Percentiles rank a stretch among this genome's conserved stretches.
phyloP scores from a whole-genome alignment of 2,888 invertebrate species.

The Callyntrura guangdongensis region DNA sequence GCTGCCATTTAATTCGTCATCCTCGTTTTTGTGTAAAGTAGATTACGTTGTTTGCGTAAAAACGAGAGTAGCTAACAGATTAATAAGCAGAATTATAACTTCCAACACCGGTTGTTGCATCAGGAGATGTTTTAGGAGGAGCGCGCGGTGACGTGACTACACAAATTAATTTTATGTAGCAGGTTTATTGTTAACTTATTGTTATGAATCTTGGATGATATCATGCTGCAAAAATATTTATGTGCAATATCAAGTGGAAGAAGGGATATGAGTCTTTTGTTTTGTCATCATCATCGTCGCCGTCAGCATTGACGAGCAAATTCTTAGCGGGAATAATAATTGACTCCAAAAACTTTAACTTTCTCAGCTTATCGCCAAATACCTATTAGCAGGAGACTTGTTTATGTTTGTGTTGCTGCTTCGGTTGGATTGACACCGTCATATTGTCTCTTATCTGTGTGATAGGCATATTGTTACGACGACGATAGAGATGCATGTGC shows the following conservation, averaged over 20 bases:
- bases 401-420: background rate
- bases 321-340: background rate
- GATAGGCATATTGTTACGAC: no score
- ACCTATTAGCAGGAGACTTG: background rate
- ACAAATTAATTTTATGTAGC: background rate
- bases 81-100: constrained; percentile 8
- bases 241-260: no score
- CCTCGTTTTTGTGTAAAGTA: constrained; percentile 36
- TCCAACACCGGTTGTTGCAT: constrained; percentile 42
- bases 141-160: background rate
- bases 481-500: background rate
- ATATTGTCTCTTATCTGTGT: background rate
- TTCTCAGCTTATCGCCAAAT: background rate
- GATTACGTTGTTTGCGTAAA: background rate
- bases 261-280: no score
- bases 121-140: background rate
- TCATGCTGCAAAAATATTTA: no score
- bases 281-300: background rate
- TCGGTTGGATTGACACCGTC: background rate
- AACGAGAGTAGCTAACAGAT: background rate
- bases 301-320: background rate
- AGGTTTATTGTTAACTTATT: no score
- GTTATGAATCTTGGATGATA: no score
- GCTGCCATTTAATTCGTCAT: constrained; percentile 22
- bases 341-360: background rate